Evolutionary conservation across 1,140 invertebrate genomes (phyloP).

Genomic region (Dolichoris vasculosae): DNA sequence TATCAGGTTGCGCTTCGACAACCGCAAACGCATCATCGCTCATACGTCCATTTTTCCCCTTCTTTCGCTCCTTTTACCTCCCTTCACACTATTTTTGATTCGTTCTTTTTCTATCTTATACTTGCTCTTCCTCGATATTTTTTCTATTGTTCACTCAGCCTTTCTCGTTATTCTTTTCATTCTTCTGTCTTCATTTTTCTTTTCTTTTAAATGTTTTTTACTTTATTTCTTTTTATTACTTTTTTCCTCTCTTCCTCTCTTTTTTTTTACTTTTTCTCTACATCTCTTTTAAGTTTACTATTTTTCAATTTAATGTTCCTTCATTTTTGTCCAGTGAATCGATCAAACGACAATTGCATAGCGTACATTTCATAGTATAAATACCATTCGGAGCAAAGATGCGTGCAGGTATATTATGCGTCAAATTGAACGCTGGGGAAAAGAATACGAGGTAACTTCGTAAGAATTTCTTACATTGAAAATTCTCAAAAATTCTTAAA

Average conservation of each 20-base stretch:
- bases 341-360: slow-evolving; percentile 47
- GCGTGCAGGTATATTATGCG: background rate
- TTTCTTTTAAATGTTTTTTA: background rate
- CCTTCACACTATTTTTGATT: slow-evolving; percentile 6
- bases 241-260: background rate
- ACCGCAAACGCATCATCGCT: slow-evolving; percentile 46
- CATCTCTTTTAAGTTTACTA: too few species aligned
- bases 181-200: background rate
- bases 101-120: background rate
- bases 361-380: background rate
- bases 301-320: slow-evolving; percentile 37
- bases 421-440: slow-evolving; percentile 7
- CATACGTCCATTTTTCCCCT: slow-evolving; percentile 23
- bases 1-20: slow-evolving; percentile 51
- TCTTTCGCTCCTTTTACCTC: background rate
- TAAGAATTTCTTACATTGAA: background rate
- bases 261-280: slow-evolving; percentile 24
- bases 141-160: background rate
- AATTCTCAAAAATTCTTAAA: too few species aligned
- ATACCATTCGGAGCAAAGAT: background rate
- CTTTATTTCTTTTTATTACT: slow-evolving; percentile 1
- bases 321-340: slow-evolving; percentile 26
- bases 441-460: background rate
- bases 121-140: slow-evolving; percentile 20
- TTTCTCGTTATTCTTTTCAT: slow-evolving; percentile 10